These are phyloP conservation scores for Brachypteracias leptosomus DNA, from an alignment of 2,113 vertebrate genomes.

Conservation along the genomic window DNA sequence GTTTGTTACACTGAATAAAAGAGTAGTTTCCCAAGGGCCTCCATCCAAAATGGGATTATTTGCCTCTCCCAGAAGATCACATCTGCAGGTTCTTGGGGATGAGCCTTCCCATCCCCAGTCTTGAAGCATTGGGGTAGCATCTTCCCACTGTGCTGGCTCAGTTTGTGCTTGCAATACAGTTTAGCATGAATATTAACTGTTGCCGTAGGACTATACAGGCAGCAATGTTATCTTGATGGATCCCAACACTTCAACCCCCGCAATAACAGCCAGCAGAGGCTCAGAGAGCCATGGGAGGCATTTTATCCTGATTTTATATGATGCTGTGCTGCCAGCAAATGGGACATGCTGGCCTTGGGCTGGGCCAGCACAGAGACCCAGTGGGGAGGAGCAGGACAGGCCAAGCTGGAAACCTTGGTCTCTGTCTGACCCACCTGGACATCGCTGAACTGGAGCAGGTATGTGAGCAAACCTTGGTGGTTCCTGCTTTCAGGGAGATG, in stretches of 20 bases:
- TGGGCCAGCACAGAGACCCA: not conserved
- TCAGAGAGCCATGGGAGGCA: not conserved
- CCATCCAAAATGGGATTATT: not conserved
- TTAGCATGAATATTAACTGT: not conserved
- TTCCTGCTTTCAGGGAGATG: not conserved
- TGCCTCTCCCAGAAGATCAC: not conserved
- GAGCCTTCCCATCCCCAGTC: not conserved
- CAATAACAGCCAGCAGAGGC: slow-evolving; percentile 16
- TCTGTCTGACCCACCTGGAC: not conserved
- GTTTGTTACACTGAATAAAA: not conserved
- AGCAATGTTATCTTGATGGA: not conserved
- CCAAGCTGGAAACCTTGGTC: not conserved
- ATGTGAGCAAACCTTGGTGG: not conserved
- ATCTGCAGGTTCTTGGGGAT: not conserved
- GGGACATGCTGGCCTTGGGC: not conserved
- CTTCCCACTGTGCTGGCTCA: not conserved
- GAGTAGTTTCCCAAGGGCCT: not conserved
- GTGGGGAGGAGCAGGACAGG: not conserved
- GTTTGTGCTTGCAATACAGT: not conserved
- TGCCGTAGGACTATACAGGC: slow-evolving; percentile 13
- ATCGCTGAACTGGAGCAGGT: not conserved
- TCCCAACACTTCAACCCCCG: not conserved
- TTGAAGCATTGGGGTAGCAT: not conserved
- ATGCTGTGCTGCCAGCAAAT: not conserved
- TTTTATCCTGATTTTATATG: not conserved